A percentile compares a stretch with the other conserved stretches of the same genome.
These are phyloP conservation scores for Erethizon dorsatum DNA, from an alignment of 2,797 vertebrate genomes.

Conservation along the genomic window DNA sequence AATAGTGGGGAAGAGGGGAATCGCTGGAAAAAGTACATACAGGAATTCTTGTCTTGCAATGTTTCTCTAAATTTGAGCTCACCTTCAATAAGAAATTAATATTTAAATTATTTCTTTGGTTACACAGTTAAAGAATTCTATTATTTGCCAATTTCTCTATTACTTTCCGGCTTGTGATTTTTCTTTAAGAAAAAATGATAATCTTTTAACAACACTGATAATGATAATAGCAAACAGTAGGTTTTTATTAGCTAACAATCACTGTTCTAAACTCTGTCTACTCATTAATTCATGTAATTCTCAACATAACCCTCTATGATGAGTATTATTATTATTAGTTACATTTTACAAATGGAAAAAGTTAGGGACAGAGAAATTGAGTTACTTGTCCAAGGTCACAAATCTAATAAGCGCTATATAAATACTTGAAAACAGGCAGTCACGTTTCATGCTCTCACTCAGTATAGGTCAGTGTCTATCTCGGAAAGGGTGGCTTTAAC, in stretches of 20 bases:
- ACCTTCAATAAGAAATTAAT: slow-evolving; percentile 54
- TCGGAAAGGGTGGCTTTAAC: background rate
- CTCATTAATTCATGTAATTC: slow-evolving; percentile 33
- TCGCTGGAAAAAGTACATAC: background rate
- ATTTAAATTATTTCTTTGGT: slow-evolving; percentile 40
- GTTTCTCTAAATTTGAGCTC: slow-evolving; percentile 27
- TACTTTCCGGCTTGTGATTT: slow-evolving; percentile 31
- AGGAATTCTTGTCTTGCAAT: slow-evolving; percentile 26
- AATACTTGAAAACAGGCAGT: background rate
- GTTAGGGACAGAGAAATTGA: background rate
- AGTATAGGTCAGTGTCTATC: background rate
- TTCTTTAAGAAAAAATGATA: slow-evolving; percentile 39
- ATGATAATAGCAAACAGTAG: slow-evolving; percentile 28
- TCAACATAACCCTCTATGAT: background rate
- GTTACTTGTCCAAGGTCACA: background rate
- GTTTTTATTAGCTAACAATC: background rate
- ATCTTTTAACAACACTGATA: slow-evolving; percentile 6
- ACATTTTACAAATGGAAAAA: background rate
- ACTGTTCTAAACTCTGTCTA: slow-evolving; percentile 25
- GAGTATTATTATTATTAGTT: background rate
- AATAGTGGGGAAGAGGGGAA: background rate
- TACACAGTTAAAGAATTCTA: background rate
- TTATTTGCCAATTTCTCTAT: slow-evolving; percentile 25
- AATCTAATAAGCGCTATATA: background rate
- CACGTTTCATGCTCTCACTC: background rate